These are phyloP conservation scores for Hippocampus mohnikei DNA, from an alignment of 2,113 vertebrate species.

Conservation along the genomic window DNA sequence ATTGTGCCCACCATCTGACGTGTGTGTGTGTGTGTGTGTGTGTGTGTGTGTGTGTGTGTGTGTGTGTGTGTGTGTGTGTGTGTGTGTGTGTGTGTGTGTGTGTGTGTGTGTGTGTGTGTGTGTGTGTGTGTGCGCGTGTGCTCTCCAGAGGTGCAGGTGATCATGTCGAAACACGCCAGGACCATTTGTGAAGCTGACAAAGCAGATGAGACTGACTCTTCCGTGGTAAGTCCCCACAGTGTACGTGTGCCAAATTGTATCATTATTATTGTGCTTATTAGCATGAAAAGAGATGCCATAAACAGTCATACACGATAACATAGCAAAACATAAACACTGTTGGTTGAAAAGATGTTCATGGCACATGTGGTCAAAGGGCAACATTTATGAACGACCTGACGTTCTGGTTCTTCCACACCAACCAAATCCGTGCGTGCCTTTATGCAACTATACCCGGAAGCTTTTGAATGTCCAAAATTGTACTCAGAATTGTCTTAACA, in stretches of 20 bases:
- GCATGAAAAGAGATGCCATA: not conserved
- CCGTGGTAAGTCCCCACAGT: constrained; percentile 34
- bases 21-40: constrained; percentile 21
- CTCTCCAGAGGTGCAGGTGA: constrained; percentile 45
- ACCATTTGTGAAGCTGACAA: constrained; percentile 23
- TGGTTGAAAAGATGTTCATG: too few relatives aligned
- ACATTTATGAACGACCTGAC: too few relatives aligned
- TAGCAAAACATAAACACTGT: too few relatives aligned
- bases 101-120: too few relatives aligned
- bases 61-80: not conserved
- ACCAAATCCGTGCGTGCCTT: not conserved
- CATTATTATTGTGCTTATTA: constrained; percentile 1
- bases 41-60: constrained; percentile 22
- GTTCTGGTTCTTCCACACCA: not conserved
- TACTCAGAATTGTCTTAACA: not conserved
- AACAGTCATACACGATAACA: too few relatives aligned
- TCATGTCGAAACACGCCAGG: constrained; percentile 31
- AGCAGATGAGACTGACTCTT: constrained; percentile 27
- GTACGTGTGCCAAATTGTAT: not conserved
- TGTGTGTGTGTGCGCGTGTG: constrained; percentile 21
- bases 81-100: constrained; percentile 24
- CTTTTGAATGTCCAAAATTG: not conserved
- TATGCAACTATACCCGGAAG: not conserved
- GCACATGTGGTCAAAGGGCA: too few relatives aligned
- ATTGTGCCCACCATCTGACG: constrained; percentile 16